phyloP scores from a whole-genome alignment of 1,140 invertebrate species.

The Aphidius ervi region DNA sequence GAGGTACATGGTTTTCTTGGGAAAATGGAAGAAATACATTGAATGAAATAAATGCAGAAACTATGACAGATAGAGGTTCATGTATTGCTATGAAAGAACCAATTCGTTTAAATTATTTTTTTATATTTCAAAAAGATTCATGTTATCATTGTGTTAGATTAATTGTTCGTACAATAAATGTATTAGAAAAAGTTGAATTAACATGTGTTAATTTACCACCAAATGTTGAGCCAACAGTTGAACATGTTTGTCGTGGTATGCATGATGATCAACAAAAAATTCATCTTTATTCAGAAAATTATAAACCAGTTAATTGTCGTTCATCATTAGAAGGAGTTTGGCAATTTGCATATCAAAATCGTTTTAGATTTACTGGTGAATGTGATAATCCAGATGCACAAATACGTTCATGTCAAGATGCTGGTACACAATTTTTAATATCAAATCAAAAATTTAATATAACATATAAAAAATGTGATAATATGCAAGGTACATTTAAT shows the following conservation, averaged over 20 bases:
- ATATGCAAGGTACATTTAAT: conserved; percentile 81
- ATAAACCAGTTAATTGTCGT: conserved; percentile 85
- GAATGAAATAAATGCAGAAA: conserved; percentile 75
- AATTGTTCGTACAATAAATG: conserved; percentile 81
- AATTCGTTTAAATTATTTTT: conserved; percentile 79
- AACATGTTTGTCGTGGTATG: conserved; percentile 71
- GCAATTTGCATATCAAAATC: conserved; percentile 91
- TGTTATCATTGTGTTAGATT: conserved; percentile 86
- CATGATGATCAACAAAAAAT: conserved; percentile 75
- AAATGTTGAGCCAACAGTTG: conserved; percentile 64
- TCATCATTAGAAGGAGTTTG: conserved; percentile 91
- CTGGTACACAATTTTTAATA: conserved; percentile 92
- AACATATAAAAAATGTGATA: conserved; percentile 84
- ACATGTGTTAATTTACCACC: conserved; percentile 63
- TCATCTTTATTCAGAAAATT: conserved; percentile 87
- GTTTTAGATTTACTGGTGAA: conserved; percentile 86
- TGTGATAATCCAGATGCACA: conserved; percentile 82
- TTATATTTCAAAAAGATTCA: conserved; percentile 68
- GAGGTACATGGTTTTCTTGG: conserved; percentile 87
- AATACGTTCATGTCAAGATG: conserved; percentile 91
- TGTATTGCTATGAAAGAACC: conserved; percentile 70
- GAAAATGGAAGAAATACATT: conserved; percentile 80
- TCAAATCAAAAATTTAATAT: conserved; percentile 97
- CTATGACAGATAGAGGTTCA: conserved; percentile 68
- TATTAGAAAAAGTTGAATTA: conserved; percentile 82